phyloP scores from a whole-genome alignment of 1,140 invertebrate genomes.

The Coboldia fuscipes region DNA sequence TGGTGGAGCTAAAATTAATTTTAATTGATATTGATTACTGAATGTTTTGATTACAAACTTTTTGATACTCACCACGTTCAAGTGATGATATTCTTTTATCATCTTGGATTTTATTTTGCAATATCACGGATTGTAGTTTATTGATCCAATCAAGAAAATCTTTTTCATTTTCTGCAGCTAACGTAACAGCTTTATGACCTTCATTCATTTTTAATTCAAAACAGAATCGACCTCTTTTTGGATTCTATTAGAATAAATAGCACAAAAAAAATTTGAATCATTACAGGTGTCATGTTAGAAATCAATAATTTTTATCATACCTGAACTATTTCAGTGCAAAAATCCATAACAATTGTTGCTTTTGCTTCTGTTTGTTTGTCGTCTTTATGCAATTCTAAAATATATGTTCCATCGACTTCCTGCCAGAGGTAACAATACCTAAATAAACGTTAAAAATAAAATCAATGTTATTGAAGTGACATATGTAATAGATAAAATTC shows the following conservation, averaged over 20 bases:
- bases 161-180: conserved; percentile 67
- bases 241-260: conserved; percentile 33
- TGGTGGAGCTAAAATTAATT: conserved; percentile 24
- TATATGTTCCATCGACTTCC: conserved; percentile 76
- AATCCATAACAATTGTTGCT: conserved; percentile 81
- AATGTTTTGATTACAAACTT: neutral
- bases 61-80: conserved; percentile 26
- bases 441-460: too few species aligned
- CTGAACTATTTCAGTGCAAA: conserved; percentile 68
- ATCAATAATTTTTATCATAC: conserved; percentile 23
- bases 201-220: conserved; percentile 75
- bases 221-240: conserved; percentile 63
- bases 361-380: conserved; percentile 77
- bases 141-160: conserved; percentile 70
- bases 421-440: conserved; percentile 70
- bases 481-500: neutral
- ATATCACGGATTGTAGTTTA: conserved; percentile 49
- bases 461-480: too few species aligned
- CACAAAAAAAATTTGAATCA: conserved; percentile 4
- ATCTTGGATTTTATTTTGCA: conserved; percentile 50
- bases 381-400: conserved; percentile 81
- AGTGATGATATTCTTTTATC: conserved; percentile 39
- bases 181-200: conserved; percentile 57
- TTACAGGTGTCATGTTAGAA: neutral
- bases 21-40: conserved; percentile 2